Percentiles rank a stretch among this genome's conserved stretches.
Conservation (phyloP, 2,888 invertebrate genomes). For the Volucella bombylans region DNA sequence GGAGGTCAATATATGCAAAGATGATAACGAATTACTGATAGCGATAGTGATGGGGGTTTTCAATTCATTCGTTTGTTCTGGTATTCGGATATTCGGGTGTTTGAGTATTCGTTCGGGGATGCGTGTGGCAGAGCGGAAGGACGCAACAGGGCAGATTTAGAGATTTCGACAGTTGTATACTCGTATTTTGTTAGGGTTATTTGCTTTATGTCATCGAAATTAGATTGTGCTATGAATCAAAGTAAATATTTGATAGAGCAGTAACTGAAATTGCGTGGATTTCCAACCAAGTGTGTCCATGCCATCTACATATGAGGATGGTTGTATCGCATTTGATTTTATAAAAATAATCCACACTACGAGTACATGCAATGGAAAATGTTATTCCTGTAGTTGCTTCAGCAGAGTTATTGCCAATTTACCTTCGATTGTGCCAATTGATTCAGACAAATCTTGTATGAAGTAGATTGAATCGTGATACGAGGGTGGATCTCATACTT, state of each 20-base stretch:
- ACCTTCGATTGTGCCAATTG: too few relatives aligned
- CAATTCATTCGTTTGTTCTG: neutral
- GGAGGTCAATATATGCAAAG: constrained; percentile 63
- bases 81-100: too few relatives aligned
- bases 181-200: neutral
- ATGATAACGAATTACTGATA: constrained; percentile 59
- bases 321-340: constrained; percentile 23
- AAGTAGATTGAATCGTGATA: too few relatives aligned
- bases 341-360: too few relatives aligned
- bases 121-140: neutral
- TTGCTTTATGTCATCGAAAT: constrained; percentile 25
- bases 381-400: too few relatives aligned
- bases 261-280: constrained; percentile 40
- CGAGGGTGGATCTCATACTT: too few relatives aligned
- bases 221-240: neutral
- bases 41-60: constrained; percentile 1
- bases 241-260: constrained; percentile 48
- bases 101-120: too few relatives aligned
- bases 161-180: neutral
- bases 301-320: neutral
- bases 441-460: too few relatives aligned
- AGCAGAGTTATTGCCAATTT: too few relatives aligned
- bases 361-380: too few relatives aligned
- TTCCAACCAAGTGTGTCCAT: constrained; percentile 26
- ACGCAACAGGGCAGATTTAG: constrained; percentile 19